These are phyloP conservation scores for Drosophila insularis DNA, from an alignment of 1,140 invertebrate genomes.

Conservation along the genomic window DNA sequence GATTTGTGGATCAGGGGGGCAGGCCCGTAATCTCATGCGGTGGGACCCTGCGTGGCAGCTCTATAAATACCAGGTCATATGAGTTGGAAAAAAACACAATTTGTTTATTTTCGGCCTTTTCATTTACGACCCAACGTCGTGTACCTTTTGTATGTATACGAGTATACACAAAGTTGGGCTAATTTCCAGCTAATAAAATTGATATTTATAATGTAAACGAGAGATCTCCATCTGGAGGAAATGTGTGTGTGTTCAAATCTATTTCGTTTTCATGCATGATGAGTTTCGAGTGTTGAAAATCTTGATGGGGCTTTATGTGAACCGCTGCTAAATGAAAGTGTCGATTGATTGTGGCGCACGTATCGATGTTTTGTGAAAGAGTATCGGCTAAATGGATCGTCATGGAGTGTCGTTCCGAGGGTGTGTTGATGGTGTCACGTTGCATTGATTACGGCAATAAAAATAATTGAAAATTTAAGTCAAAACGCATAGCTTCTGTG, in stretches of 20 bases:
- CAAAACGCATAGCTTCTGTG: no score
- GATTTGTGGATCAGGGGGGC: neutral
- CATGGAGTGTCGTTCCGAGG: conserved; percentile 1
- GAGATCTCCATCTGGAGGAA: conserved; percentile 42
- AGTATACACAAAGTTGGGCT: neutral
- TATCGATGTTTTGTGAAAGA: conserved; percentile 13
- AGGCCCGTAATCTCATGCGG: neutral
- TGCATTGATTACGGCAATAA: conserved; percentile 10
- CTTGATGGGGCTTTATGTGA: conserved; percentile 31
- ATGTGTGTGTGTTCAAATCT: conserved; percentile 24
- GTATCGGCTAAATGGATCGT: neutral
- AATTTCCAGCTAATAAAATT: conserved; percentile 35
- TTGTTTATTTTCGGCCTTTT: conserved; percentile 17
- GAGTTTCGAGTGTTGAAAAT: conserved; percentile 65
- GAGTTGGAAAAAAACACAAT: neutral
- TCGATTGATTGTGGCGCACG: conserved; percentile 66
- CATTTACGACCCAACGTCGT: neutral
- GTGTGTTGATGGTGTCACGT: conserved; percentile 21
- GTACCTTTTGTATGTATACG: neutral
- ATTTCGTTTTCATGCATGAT: conserved; percentile 70
- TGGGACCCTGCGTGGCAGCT: conserved; percentile 3
- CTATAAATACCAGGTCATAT: conserved; percentile 45
- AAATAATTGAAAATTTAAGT: neutral
- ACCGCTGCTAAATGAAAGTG: conserved; percentile 31
- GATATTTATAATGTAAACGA: conserved; percentile 29